Evolutionary conservation across 2,797 vertebrate species (phyloP).

Genomic region (Lophius americanus): DNA sequence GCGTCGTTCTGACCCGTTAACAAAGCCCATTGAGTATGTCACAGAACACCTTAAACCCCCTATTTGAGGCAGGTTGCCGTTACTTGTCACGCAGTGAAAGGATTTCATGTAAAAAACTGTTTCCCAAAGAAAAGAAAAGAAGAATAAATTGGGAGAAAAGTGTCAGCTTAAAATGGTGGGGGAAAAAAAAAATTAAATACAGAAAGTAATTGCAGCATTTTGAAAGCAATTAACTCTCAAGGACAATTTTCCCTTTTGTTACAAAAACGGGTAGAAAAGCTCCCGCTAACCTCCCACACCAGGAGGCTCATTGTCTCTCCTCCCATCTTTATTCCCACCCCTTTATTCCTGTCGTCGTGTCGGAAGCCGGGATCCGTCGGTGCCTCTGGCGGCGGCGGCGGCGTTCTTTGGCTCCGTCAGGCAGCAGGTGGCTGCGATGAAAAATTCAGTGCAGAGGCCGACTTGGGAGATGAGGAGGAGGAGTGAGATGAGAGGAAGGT

Average conservation of each 20-base stretch:
- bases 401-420: conserved; percentile 66
- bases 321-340: conserved; percentile 46
- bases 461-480: conserved; percentile 69
- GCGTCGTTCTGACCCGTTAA: too few relatives aligned
- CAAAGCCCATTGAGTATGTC: background rate
- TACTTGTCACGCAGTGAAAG: background rate
- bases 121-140: background rate
- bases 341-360: conserved; percentile 47
- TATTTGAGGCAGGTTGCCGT: too few relatives aligned
- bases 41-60: background rate
- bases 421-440: conserved; percentile 81
- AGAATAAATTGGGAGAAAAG: conserved; percentile 2
- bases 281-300: conserved; percentile 43
- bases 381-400: conserved; percentile 87
- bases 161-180: conserved; percentile 34
- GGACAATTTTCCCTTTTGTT: conserved; percentile 59
- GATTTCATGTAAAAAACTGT: background rate
- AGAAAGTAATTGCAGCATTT: conserved; percentile 52
- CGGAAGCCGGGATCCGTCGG: conserved; percentile 83
- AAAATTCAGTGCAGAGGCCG: conserved; percentile 72
- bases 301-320: conserved; percentile 45
- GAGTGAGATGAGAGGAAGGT: conserved; percentile 61
- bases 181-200: conserved; percentile 13
- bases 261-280: conserved; percentile 40
- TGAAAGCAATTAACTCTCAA: conserved; percentile 57